Evolutionary conservation across 92 coral and sea anemone genomes (phyloP), one percentile per base, ranked within the genome.

Genomic region (Paragorgia papillata): DNA sequence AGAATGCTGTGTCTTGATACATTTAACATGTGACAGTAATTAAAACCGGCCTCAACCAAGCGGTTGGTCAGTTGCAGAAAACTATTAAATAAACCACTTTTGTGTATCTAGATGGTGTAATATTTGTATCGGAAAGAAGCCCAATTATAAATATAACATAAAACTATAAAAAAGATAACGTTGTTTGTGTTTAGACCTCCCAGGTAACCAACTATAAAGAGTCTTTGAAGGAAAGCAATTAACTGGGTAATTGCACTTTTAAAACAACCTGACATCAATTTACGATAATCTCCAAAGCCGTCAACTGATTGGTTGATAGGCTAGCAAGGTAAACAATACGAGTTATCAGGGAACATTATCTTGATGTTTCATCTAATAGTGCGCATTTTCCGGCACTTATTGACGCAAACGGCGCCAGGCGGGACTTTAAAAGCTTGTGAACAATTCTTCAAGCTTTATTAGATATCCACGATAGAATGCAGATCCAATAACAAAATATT

Each of bases 251-350:
- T 71, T 71, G 78, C 78, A 73, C 71, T 85, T 88, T 88, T 86
- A 85, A 88, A 90, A 86, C 93, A 88, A 87, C 80, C 89, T 93
- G 97, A 93, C 97, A 88, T 90, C 88, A 68, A 82, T 80, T 58
- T 43, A 80, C 35, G 67, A 27, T 74, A 78, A 87, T 78, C 79
- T 77, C 60, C 31, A 28, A 57, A 20, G 53, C 56, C 37, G 79
- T 29, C 75, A 75, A 66, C 14, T 80, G 90, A 90, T 90, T 93
- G 96, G 93, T 64, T 59, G 77, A 34, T 31, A 27, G 54, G 65
- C 30, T 29, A 49, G 40, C 78, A 29, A 71, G 64, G 64, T 71
- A 71, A 71, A 71, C 78, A 71, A 53, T 54, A 21, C 78, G 24
- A 71, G 64, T 71, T 71, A 71, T 55, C 64, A 71, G 17, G 40